Evolutionary conservation across 2,113 vertebrate species (phyloP), one percentile per base, ranked within the genome.

Genomic region (Lagenorhynchus albirostris): DNA sequence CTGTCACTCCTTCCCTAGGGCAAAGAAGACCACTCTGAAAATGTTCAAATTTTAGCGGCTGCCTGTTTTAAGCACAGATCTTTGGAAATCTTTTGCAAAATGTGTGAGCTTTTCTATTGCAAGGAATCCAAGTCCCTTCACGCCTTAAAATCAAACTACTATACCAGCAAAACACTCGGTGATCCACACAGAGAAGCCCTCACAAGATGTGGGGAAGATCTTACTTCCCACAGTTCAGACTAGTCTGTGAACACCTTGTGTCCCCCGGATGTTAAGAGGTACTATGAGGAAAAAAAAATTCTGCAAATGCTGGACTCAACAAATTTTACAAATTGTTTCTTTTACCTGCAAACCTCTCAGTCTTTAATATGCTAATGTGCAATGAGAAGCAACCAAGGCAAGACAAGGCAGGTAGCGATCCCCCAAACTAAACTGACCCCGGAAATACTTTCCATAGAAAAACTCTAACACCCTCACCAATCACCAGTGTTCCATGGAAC

Each of bases 61-160:
- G 55, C 74, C 96, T 92, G 73, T 82, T 86, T 73, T 60, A 97
- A 92, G 73, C 76, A 93, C 5, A 50, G 18, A 83, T 93, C 93
- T 83, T 67, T 91, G 91, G 91, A 85, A 97, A 95, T 50, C 67
- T 89, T 96, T 67, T 25, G 80, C 90, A 95, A 90, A 14, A 5
- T 2, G 41, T 58, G 41, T 53, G 62, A 77, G 81, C 10, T 95
- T 91, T 93, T 70, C 53, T 50, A 88, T n/a, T 8, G 31, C 23
- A 84, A 95, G 95, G 89, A 95, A 94, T 90, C 65, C 55, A 83
- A 84, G 74, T 38, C 44, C 91, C 58, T 91, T 76, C 31, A 12
- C 6, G 36, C 36, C 44, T 92, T n/a, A 68, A 81, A 76, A 89
- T 80, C 71, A 95, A 85, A 85, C 58, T 31, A 47, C 82, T 44